Percentiles rank a stretch among this genome's conserved stretches.
phyloP scores from a whole-genome alignment of 2,888 invertebrate species.

The Cheilosia vernalis region DNA sequence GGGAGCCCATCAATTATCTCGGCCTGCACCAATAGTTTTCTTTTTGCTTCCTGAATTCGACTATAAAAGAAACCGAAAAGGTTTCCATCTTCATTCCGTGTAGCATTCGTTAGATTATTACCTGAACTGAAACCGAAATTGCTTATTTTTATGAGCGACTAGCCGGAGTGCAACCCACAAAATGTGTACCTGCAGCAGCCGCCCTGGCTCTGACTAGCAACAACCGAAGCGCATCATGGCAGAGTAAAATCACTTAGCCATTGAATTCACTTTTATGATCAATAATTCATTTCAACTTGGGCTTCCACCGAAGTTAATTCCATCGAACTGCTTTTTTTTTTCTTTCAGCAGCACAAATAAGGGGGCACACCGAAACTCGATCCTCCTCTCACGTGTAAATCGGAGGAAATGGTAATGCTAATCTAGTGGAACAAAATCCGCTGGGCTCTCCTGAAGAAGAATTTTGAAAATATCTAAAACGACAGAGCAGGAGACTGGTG shows the following conservation, averaged over 20 bases:
- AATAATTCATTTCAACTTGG: conserved; percentile 70
- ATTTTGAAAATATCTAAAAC: conserved; percentile 41
- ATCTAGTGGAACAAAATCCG: conserved; percentile 69
- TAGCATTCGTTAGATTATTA: conserved; percentile 53
- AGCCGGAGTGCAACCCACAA: conserved; percentile 22
- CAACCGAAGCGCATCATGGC: conserved; percentile 29
- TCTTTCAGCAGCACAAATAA: not conserved
- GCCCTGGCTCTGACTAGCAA: not conserved
- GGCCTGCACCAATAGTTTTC: conserved; percentile 15
- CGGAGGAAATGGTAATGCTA: conserved; percentile 62
- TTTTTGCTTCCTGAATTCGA: conserved; percentile 6
- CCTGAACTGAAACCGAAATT: conserved; percentile 43
- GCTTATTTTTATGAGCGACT: conserved; percentile 55
- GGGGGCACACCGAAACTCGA: not conserved
- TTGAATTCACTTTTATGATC: conserved; percentile 73
- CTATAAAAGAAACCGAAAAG: conserved; percentile 38
- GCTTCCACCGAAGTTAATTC: conserved; percentile 31
- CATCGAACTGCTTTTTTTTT: conserved; percentile 26
- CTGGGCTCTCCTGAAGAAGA: conserved; percentile 30
- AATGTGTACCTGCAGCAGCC: not conserved
- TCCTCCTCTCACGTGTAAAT: conserved; percentile 50
- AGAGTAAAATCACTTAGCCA: conserved; percentile 64
- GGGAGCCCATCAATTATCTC: conserved; percentile 54
- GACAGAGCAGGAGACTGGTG: conserved; percentile 15
- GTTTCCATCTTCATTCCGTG: conserved; percentile 44